Base-by-base conservation (phyloP, 2,888 invertebrate genomes). In the Subacronicta megacephala region DNA sequence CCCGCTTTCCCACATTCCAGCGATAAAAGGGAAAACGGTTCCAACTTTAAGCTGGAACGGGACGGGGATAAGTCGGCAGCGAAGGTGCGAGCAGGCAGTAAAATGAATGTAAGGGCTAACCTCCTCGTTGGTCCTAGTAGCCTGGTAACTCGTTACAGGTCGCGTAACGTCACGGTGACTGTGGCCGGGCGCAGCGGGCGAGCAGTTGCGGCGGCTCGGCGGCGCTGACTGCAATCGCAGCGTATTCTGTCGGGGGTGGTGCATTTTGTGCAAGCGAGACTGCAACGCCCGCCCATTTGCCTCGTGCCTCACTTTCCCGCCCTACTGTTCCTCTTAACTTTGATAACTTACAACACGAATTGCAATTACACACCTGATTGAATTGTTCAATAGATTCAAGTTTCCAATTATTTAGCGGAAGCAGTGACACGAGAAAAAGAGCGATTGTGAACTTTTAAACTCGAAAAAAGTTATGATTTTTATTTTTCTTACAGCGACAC, bases 241-340 rank as follows among this genome's bases (percentile, higher is more conserved):
- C 84, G 81, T 78, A 80, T 77, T 85, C 81, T 81, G 76, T 69
- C 81, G 86, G 90, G 93, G 94, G 92, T 90, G 92, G 93, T 91
- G 92, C 92, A 92, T 84, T 82, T 76, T 87, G 91, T 91, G 93
- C 92, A 93, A 94, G 93, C 90, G 93, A 93, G 93, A 94, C 92
- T 92, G 92, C 92, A 89, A 71, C 80, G 73, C 85, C 89, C 92
- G 91, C 94, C 94, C 93, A 91, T 89, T 90, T 83, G 85, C 89
- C 88, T 88, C 85, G 87, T 91, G 89, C 90, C 90, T 93, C 92
- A 91, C 93, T 90, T 93, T 93, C 91, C 90, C 93, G 93, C 94
- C 93, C 92, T 92, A 89, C 82, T 88, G 84, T 83, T 87, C 83
- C 77, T 78, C 72, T 76, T 84, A 80, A 87, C 79, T 85, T 83